Percentiles rank a stretch among this genome's conserved stretches.
These are phyloP conservation scores for Melanogrammus aeglefinus DNA, from an alignment of 2,797 vertebrate species.

Conservation along the genomic window DNA sequence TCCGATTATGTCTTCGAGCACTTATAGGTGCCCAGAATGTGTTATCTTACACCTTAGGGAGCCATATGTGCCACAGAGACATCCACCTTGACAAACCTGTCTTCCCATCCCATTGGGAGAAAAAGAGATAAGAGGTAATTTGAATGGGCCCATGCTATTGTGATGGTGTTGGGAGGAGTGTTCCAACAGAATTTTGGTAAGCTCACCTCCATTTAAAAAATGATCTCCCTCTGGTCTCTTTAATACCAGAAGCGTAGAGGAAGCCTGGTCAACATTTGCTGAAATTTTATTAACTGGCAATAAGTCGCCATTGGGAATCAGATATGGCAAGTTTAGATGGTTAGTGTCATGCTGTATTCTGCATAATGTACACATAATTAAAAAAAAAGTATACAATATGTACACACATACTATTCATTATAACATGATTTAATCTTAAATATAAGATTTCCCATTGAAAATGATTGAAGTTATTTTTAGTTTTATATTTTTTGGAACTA, in stretches of 20 bases:
- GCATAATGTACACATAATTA: too few species aligned
- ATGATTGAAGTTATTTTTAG: too few species aligned
- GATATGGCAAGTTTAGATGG: background rate
- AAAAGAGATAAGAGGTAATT: constrained; percentile 7
- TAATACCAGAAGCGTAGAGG: background rate
- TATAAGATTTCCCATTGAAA: too few species aligned
- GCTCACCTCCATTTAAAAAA: background rate
- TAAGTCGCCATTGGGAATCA: background rate
- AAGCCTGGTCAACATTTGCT: background rate
- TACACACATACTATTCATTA: background rate
- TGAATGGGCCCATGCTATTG: background rate
- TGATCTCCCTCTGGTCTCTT: background rate
- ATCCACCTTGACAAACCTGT: too few species aligned
- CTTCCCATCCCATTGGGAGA: background rate
- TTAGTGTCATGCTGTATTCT: background rate
- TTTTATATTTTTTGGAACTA: too few species aligned
- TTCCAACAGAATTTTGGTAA: background rate
- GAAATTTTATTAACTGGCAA: background rate
- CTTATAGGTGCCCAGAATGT: background rate
- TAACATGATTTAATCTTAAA: background rate
- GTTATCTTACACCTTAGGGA: background rate
- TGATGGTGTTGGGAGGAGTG: background rate
- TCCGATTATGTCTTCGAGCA: background rate
- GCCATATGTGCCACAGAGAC: too few species aligned
- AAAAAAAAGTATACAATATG: background rate